phyloP scores from a whole-genome alignment of 2,113 vertebrate genomes.

The Electrona antarctica region DNA sequence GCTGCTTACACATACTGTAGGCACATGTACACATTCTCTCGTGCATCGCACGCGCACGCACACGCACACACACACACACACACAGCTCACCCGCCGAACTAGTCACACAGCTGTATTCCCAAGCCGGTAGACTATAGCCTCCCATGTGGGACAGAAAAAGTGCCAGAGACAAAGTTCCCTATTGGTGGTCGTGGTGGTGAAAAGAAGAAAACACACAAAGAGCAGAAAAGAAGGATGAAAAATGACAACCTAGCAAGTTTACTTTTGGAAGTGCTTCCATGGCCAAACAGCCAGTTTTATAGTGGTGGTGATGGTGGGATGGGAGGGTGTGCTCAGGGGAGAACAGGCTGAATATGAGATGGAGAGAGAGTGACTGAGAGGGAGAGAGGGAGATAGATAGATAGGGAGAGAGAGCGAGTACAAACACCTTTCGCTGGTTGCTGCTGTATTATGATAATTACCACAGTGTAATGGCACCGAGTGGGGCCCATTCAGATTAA shows the following conservation, averaged over 20 bases:
- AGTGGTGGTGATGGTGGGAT: conserved; percentile 14
- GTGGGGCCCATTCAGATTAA: conserved; percentile 62
- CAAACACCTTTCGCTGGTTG: background rate
- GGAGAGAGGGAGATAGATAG: conserved; percentile 3
- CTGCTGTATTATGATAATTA: conserved; percentile 66
- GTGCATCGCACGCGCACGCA: too few species aligned
- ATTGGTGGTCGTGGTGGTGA: background rate
- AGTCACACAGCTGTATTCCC: conserved; percentile 10
- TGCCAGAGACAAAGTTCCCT: background rate
- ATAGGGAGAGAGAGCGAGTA: background rate
- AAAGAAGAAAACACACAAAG: background rate
- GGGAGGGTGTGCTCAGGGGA: conserved; percentile 1
- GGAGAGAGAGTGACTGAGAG: conserved; percentile 2
- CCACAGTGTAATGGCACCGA: conserved; percentile 50
- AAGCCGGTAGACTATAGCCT: background rate
- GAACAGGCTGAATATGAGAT: conserved; percentile 4
- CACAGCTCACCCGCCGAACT: background rate
- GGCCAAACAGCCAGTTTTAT: conserved; percentile 21
- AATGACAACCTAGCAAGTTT: conserved; percentile 21
- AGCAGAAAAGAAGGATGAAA: background rate
- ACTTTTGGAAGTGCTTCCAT: conserved; percentile 23
- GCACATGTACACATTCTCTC: too few species aligned
- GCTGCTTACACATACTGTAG: too few species aligned
- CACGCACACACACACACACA: conserved; percentile 1
- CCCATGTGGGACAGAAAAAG: background rate